Evolutionary conservation across 2,888 invertebrate genomes (phyloP).

Genomic region (Cheilosia pagana): DNA sequence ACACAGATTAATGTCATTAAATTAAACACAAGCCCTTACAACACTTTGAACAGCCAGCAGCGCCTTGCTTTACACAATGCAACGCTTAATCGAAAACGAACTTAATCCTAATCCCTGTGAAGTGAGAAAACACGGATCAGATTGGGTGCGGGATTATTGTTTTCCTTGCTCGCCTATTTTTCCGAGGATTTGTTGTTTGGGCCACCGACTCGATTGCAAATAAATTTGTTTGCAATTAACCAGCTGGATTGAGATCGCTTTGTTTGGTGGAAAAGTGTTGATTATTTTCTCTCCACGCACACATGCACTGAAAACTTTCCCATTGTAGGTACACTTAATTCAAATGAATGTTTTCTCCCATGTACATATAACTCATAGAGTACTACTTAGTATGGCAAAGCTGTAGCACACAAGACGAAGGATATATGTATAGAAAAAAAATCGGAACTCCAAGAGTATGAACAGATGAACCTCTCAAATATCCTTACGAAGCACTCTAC

Average conservation of each 20-base stretch:
- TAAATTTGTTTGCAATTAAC: conserved; percentile 67
- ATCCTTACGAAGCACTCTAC: conserved; percentile 52
- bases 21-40: conserved; percentile 70
- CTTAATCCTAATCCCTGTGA: conserved; percentile 71
- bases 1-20: conserved; percentile 73
- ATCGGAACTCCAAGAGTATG: conserved; percentile 18
- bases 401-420: conserved; percentile 10
- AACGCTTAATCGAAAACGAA: conserved; percentile 59
- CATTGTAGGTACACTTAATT: conserved; percentile 69
- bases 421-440: conserved; percentile 5
- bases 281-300: conserved; percentile 32
- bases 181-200: conserved; percentile 17
- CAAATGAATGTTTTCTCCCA: conserved; percentile 60
- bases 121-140: conserved; percentile 56
- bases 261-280: conserved; percentile 36
- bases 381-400: conserved; percentile 12
- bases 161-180: background rate
- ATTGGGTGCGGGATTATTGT: conserved; percentile 16
- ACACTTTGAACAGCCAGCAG: conserved; percentile 30
- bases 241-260: conserved; percentile 40
- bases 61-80: conserved; percentile 36
- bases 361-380: conserved; percentile 55
- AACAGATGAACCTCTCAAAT: conserved; percentile 64
- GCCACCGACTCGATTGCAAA: too few relatives aligned
- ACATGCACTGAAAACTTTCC: conserved; percentile 53